Base-by-base conservation (phyloP, 2,797 vertebrate species). In the Danio tinwini region DNA sequence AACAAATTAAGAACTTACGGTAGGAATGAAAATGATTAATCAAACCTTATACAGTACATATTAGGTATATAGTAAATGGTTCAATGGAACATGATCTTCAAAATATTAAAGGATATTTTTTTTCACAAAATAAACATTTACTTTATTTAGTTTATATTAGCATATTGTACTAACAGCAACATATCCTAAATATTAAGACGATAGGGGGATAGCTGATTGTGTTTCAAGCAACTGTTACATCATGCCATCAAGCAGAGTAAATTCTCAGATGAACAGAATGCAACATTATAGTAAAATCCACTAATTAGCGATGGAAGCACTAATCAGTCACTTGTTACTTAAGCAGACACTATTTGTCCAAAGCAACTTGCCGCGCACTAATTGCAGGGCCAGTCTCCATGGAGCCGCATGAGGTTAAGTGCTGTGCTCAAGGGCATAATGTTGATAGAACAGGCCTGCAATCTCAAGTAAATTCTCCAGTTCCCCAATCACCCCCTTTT, bases 311-410 rank as follows among this genome's bases (percentile, higher is more conserved):
- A 70, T 52, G 56, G 52, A 67, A 47, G 74, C 55, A 52, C 67
- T 78, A 70, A 70, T 78, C 76, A 78, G 76, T 70, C 76, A 78
- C 67, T 78, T 78, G 45, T 62, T 78, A 70, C 55, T 61, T 19
- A 52, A 49, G 63, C 75, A 61, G 55, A 59, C 45, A 62, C 39
- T 78, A 61, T 78, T 78, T 78, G 76, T 78, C 47, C 56, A 70
- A 70, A 70, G 67, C 62, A 68, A 68, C 21, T 61, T 61, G 56
- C 64, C 49, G 55, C n/a, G 1, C 64, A 50, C 65, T 78, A 78
- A 78, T 78, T 78, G 76, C 65, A 70, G 56, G 56, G 76, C 67
- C 56, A 53, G 76, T 70, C 76, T 78, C 67, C 65, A 62, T 71
- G 76, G 65, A 78, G 67, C 55, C 68, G 19, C 56, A 69, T 62